Base-by-base conservation (phyloP, 2,113 vertebrate species). In the Apodemus sylvaticus region DNA sequence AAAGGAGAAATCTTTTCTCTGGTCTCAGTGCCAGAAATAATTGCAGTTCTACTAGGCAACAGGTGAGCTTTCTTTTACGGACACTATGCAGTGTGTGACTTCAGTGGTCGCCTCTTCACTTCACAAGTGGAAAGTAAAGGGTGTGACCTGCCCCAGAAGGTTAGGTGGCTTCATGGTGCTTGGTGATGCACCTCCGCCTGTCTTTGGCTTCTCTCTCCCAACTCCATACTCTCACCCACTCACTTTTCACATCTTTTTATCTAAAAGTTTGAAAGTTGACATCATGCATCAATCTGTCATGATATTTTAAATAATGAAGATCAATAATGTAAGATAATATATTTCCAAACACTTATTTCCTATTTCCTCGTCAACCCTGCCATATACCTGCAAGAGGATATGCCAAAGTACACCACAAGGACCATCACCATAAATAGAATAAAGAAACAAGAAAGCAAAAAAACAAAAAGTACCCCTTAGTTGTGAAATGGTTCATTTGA, bases 1-100 rank as follows among this genome's bases (percentile, higher is more conserved):
- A 62, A 86, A 90, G 86, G 91, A 95, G 81, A 83, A 45, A 62
- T 66, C 86, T 77, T 95, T 96, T 89, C 89, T 89, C 22, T 58
- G n/a, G 62, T 95, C 29, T 85, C 48, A 5, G 62, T 34, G 17
- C 48, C 68, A 66, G 87, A 22, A 89, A 93, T 95, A 86, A 83
- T 1, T 71, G 19, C 48, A 31, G 62, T 74, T 39, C 34, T 86
- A 83, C 82, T 66, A 64, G 86, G 73, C 86, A 94, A 91, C 68
- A 94, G 51, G 83, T 95, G 20, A 93, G 16, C 12, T 90, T 81
- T 29, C 36, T 74, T 86, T 76, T 39, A 64, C 8, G 19, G n/a
- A 42, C 42, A 55, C 3, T 8, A 10, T 5, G 3, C 5, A 73
- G 51, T 7, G 0, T 24, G 11, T 71, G 83, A 83, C 24, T 70